A percentile compares a stretch with the other conserved stretches of the same genome.
phyloP scores from a whole-genome alignment of 2,797 vertebrate genomes.

The Pangasius krempfi region DNA sequence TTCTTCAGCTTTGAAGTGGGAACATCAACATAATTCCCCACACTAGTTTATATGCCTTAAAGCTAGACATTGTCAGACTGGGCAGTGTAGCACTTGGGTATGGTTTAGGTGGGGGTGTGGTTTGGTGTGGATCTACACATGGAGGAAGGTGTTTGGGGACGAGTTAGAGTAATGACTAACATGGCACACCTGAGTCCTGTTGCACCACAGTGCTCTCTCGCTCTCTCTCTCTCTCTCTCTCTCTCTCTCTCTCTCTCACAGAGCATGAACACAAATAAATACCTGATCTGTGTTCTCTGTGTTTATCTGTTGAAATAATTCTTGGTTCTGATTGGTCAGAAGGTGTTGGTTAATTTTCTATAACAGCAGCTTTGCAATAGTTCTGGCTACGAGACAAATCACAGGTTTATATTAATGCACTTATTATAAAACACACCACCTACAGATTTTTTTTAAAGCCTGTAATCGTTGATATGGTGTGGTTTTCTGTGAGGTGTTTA shows the following conservation, averaged over 20 bases:
- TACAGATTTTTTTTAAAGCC: not conserved
- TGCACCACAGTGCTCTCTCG: not conserved
- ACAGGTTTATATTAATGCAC: not conserved
- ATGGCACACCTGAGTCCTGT: not conserved
- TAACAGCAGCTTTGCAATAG: too few relatives aligned
- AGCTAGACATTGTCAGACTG: not conserved
- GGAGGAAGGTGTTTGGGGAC: not conserved
- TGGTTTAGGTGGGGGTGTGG: not conserved
- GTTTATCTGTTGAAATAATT: not conserved
- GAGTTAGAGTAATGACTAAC: not conserved
- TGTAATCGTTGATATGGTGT: not conserved
- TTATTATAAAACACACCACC: too few relatives aligned
- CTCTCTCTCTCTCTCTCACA: not conserved
- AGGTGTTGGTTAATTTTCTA: not conserved
- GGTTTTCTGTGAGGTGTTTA: not conserved
- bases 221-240: not conserved
- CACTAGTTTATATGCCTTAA: not conserved
- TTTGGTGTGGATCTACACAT: not conserved
- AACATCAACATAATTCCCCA: not conserved
- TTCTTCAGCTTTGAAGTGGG: not conserved
- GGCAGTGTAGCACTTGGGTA: not conserved
- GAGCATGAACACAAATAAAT: not conserved
- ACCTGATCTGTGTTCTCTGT: not conserved
- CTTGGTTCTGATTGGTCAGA: not conserved
- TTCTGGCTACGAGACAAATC: not conserved